Evolutionary conservation across 2,888 invertebrate species (phyloP).

Genomic region (Lasius platythorax): DNA sequence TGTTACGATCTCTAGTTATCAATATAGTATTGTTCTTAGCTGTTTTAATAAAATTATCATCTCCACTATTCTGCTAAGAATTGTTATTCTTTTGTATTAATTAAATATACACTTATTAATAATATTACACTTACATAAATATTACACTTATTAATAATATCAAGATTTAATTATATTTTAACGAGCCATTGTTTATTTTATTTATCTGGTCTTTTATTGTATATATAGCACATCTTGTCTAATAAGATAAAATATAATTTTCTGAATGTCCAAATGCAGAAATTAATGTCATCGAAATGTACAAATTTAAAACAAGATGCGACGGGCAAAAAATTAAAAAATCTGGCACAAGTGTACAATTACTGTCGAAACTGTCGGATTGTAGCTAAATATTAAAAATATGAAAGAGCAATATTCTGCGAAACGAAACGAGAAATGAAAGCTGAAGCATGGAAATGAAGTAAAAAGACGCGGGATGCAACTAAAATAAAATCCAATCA

Average conservation of each 20-base stretch:
- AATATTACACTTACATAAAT: neutral
- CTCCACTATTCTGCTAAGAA: neutral
- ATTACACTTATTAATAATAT: neutral
- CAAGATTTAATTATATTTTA: neutral
- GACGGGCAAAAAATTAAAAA: conserved; percentile 8
- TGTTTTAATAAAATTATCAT: conserved; percentile 3
- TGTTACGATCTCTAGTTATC: neutral
- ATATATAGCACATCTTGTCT: conserved; percentile 25
- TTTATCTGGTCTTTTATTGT: neutral
- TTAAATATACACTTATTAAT: conserved; percentile 4
- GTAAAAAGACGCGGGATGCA: conserved; percentile 40
- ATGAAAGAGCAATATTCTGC: conserved; percentile 34
- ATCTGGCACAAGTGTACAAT: neutral
- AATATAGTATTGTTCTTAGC: neutral
- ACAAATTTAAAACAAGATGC: neutral
- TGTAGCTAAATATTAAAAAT: conserved; percentile 41
- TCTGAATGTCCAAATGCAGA: conserved; percentile 33
- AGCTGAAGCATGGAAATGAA: conserved; percentile 47
- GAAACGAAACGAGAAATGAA: conserved; percentile 31
- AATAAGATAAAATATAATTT: conserved; percentile 66
- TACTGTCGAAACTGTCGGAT: conserved; percentile 33
- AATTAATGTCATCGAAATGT: conserved; percentile 45
- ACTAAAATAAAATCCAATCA: conserved; percentile 48
- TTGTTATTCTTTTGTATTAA: neutral
- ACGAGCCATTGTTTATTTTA: neutral